Base-by-base conservation (phyloP, 2,113 vertebrate species). In the Colinus virginianus region DNA sequence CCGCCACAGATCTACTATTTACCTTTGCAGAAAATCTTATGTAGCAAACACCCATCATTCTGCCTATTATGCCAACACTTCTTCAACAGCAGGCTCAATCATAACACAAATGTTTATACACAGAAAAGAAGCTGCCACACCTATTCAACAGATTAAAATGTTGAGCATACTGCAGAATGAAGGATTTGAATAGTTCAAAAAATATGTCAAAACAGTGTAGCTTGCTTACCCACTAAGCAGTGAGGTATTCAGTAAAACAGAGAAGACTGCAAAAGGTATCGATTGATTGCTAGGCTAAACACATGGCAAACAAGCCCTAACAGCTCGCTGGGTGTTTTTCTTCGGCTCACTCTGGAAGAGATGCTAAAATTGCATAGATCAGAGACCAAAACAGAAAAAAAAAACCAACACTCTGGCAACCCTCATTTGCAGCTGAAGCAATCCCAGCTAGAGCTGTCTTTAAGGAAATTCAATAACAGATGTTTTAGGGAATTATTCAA, bases 321-420 rank as follows among this genome's bases (percentile, higher is more conserved):
- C 58, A 75, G 78, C 34, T 92, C 70, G 28, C 64, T 66, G 34
- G 36, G 40, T 93, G 71, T 36, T 89, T 79, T 32, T 36, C 67
- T 51, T 67, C 63, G 49, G 49, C 88, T 93, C 48, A 4, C 13
- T 80, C 67, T 55, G 55, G 46, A 62, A 59, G 58, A 77, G 61
- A 96, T 70, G 53, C 38, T 64, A 86, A 95, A 95, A 93, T 51
- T 49, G 78, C 67, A 45, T 64, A 67, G 72, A 91, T 74, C 53
- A 90, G 79, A 95, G 67, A 69, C 70, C 26, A 81, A 81, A 72
- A 10, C 69, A 86, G 82, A 78, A 81, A 94, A 90, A 94, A 90
- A 40, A 40, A 40, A 12, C 12, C 40, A 90, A 6, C 38, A 48
- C 64, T 84, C 77, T 76, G 86, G 92, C 84, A 95, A 45, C 43